phyloP scores from a whole-genome alignment of 2,113 vertebrate genomes.

The Hepsetus odoe region DNA sequence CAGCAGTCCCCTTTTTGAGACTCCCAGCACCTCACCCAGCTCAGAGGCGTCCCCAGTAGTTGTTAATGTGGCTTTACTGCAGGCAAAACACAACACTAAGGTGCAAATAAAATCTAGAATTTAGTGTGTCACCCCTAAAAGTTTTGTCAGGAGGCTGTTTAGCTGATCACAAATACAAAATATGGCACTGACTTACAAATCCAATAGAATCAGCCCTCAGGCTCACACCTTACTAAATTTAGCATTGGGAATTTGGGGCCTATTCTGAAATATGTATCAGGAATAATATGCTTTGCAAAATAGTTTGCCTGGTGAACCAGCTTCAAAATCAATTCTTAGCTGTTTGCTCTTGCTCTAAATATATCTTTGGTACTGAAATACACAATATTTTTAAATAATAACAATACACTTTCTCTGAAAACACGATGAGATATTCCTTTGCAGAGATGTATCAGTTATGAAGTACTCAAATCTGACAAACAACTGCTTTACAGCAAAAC shows the following conservation, averaged over 20 bases:
- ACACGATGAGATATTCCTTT: no score
- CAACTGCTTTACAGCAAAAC: no score
- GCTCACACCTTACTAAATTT: background rate
- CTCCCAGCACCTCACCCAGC: background rate
- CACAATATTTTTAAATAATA: no score
- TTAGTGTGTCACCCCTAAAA: background rate
- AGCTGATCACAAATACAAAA: background rate
- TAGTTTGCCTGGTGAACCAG: background rate
- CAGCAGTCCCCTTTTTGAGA: background rate
- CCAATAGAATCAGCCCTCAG: background rate
- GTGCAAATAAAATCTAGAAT: background rate
- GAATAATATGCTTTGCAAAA: background rate
- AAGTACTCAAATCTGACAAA: no score
- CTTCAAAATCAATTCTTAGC: background rate
- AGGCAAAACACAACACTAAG: background rate
- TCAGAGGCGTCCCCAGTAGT: background rate
- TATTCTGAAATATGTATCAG: background rate
- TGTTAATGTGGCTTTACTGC: background rate
- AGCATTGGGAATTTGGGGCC: background rate
- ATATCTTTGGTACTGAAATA: background rate
- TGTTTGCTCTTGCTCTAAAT: background rate
- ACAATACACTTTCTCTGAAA: no score
- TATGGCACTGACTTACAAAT: background rate
- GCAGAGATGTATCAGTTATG: no score
- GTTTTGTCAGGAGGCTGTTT: background rate